Evolutionary conservation across 1,140 invertebrate genomes (phyloP).

Genomic region (Coelopa frigida): DNA sequence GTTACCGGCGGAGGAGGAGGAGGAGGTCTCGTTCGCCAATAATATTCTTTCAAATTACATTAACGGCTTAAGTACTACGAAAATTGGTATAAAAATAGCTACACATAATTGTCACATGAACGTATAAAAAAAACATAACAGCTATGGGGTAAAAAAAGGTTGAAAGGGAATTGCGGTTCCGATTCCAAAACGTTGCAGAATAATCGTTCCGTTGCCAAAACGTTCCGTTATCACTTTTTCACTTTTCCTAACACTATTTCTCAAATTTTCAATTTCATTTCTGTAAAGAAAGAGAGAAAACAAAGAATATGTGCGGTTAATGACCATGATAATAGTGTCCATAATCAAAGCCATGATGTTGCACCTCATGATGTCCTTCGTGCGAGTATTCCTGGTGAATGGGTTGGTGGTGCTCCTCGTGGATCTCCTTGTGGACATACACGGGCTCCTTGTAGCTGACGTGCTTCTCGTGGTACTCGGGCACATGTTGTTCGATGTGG

Average conservation of each 20-base stretch:
- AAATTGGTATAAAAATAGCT: no score
- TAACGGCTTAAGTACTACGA: no score
- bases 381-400: conserved; percentile 23
- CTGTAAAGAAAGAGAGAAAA: not conserved
- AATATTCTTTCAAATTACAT: no score
- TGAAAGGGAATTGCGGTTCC: no score
- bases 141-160: not conserved
- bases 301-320: not conserved
- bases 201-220: no score
- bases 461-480: conserved; percentile 40
- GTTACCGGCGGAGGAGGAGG: no score
- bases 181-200: no score
- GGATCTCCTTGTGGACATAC: conserved; percentile 36
- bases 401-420: conserved; percentile 33
- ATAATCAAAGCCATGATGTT: not conserved
- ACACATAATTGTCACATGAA: no score
- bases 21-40: no score
- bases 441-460: conserved; percentile 41
- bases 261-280: not conserved
- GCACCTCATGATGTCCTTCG: conserved; percentile 7
- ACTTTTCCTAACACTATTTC: no score
- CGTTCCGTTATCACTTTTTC: no score
- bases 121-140: not conserved
- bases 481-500: conserved; percentile 45
- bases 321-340: not conserved